Conservation (phyloP, 2,113 vertebrate genomes). For the Perccottus glenii region DNA sequence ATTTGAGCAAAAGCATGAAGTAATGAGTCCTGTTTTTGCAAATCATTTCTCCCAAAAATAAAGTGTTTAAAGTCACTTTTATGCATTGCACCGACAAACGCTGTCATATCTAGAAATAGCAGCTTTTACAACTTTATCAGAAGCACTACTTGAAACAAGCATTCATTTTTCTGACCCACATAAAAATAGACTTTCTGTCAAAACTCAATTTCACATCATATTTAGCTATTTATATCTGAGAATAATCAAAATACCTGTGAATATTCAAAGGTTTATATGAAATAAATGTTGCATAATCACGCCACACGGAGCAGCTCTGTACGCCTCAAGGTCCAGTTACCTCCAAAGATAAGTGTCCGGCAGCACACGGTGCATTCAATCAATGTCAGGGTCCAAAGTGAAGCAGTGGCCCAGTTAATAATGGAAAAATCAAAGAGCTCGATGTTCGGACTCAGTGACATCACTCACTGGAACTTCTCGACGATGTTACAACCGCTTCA, state of each 20-base stretch:
- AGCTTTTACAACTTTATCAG: too few relatives aligned
- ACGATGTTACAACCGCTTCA: constrained; percentile 11
- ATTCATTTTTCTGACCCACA: too few relatives aligned
- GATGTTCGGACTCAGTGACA: constrained; percentile 54
- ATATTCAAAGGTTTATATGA: too few relatives aligned
- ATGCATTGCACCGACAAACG: background rate
- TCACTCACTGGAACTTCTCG: constrained; percentile 59
- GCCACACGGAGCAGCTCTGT: too few relatives aligned
- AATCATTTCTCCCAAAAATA: constrained; percentile 16
- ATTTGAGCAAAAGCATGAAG: too few relatives aligned
- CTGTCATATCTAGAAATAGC: constrained; percentile 3
- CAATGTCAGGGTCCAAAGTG: constrained; percentile 58
- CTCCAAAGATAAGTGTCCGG: constrained; percentile 52
- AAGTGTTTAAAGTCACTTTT: background rate
- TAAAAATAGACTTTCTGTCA: too few relatives aligned
- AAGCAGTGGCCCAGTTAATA: constrained; percentile 59
- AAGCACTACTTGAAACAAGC: too few relatives aligned
- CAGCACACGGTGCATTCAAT: constrained; percentile 58
- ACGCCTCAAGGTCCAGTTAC: constrained; percentile 34
- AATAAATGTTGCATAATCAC: too few relatives aligned
- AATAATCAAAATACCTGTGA: too few relatives aligned
- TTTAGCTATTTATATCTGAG: too few relatives aligned
- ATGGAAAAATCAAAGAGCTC: constrained; percentile 68
- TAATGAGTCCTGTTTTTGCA: constrained; percentile 1
- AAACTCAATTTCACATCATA: too few relatives aligned